Percentiles rank a stretch among this genome's conserved stretches.
Evolutionary conservation across 1,140 invertebrate genomes (phyloP).

Genomic region (Bathynomus jamesi): DNA sequence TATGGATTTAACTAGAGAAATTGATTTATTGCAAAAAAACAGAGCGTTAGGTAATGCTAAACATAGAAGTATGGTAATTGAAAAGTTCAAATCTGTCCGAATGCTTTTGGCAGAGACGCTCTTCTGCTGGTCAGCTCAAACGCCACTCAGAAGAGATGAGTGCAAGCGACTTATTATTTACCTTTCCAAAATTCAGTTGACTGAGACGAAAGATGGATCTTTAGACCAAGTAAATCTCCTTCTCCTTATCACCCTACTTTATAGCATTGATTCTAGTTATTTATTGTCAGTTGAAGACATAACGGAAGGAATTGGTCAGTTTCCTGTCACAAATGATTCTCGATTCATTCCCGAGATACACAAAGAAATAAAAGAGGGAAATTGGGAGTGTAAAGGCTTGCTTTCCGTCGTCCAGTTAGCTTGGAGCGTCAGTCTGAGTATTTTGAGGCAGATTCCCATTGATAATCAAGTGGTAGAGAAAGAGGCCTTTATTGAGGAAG

Average conservation of each 20-base stretch:
- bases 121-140: constrained; percentile 78
- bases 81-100: constrained; percentile 55
- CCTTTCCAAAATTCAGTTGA: constrained; percentile 43
- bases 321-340: constrained; percentile 32
- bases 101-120: constrained; percentile 73
- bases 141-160: constrained; percentile 55
- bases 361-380: constrained; percentile 25
- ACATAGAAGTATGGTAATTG: constrained; percentile 58
- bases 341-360: constrained; percentile 34
- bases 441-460: constrained; percentile 53
- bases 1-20: constrained; percentile 55
- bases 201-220: constrained; percentile 43
- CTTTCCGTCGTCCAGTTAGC: constrained; percentile 67
- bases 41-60: constrained; percentile 75
- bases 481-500: constrained; percentile 53
- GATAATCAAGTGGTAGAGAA: constrained; percentile 27
- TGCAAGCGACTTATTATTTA: constrained; percentile 50
- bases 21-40: constrained; percentile 72
- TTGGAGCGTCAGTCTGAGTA: constrained; percentile 69
- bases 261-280: constrained; percentile 69
- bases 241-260: constrained; percentile 72
- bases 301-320: constrained; percentile 29
- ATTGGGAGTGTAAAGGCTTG: constrained; percentile 52
- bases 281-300: constrained; percentile 47
- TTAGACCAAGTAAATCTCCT: constrained; percentile 68